Percentiles rank a stretch among this genome's conserved stretches.
These are phyloP conservation scores for Mycteria americana DNA, from an alignment of 2,797 vertebrate species.

Conservation along the genomic window DNA sequence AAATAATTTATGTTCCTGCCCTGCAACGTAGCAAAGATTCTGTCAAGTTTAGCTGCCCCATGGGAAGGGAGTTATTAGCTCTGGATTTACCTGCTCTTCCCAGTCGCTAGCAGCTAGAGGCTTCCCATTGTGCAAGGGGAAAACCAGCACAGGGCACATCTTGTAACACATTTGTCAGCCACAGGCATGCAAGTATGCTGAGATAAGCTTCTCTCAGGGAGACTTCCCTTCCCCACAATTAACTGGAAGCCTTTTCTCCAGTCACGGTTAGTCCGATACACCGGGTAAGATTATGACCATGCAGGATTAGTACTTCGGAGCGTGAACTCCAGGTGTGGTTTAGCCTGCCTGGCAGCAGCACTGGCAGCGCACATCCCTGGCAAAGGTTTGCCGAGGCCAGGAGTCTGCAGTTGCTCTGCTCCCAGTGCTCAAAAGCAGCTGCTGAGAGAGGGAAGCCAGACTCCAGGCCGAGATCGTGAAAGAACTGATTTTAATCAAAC, in stretches of 20 bases:
- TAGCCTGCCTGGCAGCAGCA: background rate
- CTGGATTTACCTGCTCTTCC: background rate
- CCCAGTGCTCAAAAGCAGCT: background rate
- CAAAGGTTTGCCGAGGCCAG: background rate
- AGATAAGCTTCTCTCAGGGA: background rate
- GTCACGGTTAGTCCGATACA: background rate
- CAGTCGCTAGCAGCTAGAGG: background rate
- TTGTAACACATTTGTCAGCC: background rate
- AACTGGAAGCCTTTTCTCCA: background rate
- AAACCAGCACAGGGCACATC: background rate
- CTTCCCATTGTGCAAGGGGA: background rate
- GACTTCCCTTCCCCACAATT: background rate
- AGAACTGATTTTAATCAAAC: background rate
- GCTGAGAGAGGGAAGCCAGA: background rate
- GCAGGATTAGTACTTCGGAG: slow-evolving; percentile 60
- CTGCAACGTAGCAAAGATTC: background rate
- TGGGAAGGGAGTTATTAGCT: background rate
- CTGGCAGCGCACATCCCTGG: background rate
- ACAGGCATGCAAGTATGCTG: slow-evolving; percentile 14
- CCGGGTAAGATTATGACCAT: slow-evolving; percentile 9
- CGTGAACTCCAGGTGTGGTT: background rate
- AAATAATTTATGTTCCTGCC: background rate
- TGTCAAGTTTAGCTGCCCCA: background rate
- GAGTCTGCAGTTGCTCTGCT: background rate
- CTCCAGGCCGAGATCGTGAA: background rate